Evolutionary conservation across 2,797 vertebrate species (phyloP), one percentile per base, ranked within the genome.

Genomic region (Danio aesculapii): DNA sequence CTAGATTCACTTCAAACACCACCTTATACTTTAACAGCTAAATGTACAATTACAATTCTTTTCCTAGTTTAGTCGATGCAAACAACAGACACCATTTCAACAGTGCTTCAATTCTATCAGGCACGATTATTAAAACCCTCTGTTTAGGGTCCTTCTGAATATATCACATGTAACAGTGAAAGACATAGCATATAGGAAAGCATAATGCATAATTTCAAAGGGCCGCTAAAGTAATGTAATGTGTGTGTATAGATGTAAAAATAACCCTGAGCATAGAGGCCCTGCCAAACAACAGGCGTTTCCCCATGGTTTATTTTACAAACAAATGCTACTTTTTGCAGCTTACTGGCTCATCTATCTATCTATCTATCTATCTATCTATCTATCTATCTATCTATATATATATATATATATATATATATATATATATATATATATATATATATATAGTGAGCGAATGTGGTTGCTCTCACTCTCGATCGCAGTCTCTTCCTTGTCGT

Each of bases 41-140:
- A 30, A 30, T 30, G 30, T 30, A 30, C 30, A 30, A 30, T 30
- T 30, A 30, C 30, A 30, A 30, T 30, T 3, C 3, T 30, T 30
- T 30, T 30, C 13, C 11, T 59, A 8, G 47, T 5, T 5, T 14
- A 7, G 7, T 14, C 52, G 11, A 59, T 47, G 41, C 13, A 73
- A 73, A 47, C 30, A 73, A 17, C 12, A 58, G 63, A 16, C 46
- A 41, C 44, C 30, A 30, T 30, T 30, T 30, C n/a, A 58, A 55
- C 11, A 43, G 55, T 8, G 43, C 58, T 41, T 73, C 8, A 50
- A 73, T 81, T 58, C 53, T 86, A 81, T 78, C 83, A 77, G 86
- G 86, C 67, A 82, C 76, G 66, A 67, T 72, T 19, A 17, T 59
- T 77, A 87, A 76, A 88, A 89, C 86, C 87, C 89, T 88, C 90